Conservation (phyloP, 2,113 vertebrate species). For the Lanius collurio region DNA sequence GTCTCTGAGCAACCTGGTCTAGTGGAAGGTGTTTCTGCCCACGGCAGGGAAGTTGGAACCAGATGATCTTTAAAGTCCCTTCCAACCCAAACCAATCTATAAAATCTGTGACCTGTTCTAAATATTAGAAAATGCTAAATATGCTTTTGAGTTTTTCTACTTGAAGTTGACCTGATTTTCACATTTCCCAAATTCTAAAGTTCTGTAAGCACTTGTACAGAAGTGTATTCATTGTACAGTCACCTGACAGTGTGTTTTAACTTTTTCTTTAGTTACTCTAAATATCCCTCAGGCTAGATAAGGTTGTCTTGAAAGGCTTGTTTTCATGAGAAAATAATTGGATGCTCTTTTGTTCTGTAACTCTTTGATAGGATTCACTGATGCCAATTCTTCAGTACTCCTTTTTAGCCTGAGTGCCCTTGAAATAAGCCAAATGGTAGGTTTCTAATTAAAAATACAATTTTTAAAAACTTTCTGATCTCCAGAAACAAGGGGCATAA, state of each 20-base stretch:
- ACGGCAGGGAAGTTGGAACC: background rate
- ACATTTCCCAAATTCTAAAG: background rate
- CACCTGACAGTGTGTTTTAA: background rate
- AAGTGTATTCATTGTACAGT: background rate
- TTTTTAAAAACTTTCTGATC: background rate
- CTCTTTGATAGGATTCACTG: background rate
- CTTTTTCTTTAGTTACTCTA: background rate
- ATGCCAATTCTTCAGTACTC: background rate
- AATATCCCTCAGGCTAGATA: background rate
- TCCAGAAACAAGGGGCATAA: background rate
- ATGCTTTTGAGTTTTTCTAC: background rate
- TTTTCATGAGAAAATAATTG: conserved; percentile 6
- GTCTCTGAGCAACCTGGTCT: background rate
- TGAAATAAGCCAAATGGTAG: background rate
- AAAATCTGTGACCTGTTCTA: background rate
- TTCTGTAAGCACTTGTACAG: background rate
- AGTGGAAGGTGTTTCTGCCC: background rate
- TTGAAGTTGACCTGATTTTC: background rate
- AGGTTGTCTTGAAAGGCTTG: background rate
- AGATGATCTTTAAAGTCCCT: background rate
- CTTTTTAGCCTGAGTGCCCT: background rate
- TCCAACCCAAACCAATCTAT: background rate
- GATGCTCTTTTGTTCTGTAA: background rate
- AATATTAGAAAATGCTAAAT: background rate
- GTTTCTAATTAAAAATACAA: background rate